Evolutionary conservation across 2,797 vertebrate genomes (phyloP), one percentile per base, ranked within the genome.

Genomic region (Myripristis murdjan): DNA sequence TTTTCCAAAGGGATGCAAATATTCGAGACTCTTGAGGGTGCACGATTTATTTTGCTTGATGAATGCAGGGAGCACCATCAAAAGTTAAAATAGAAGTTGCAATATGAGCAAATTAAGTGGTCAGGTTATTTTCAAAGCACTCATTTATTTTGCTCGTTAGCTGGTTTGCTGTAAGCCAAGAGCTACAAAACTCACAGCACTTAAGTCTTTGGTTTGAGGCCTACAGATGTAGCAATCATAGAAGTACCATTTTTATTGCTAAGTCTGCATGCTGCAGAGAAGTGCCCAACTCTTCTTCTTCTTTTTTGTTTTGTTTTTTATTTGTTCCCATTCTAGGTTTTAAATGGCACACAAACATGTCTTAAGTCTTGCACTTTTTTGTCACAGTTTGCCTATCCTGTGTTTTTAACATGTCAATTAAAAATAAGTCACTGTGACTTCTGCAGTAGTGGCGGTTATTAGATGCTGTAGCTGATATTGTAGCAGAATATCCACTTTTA

Each of bases 1-100:
- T 59, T 35, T 61, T 48, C 1, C 54, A 7, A 63, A 57, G 49
- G 14, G 31, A 28, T 46, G 51, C 16, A 67, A 48, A 70, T 66
- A 60, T 72, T 44, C 52, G 3, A 70, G 31, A 46, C 3, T 47
- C 46, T 22, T 11, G 8, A 37, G 35, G 60, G 26, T 12, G 0
- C 44, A 49, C 16, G 12, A 54, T 20, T 46, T 10, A 35, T 8
- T 0, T 0, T 41, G 1, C 3, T 53, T 54, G 14, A 47, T 63
- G 33, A 64, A 63, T 7, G n/a, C 11, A 28, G 46, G 6, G 44
- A 46, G 33, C 41, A 10, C 9, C n/a, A n/a, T 55, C 22, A 39
- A 2, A 54, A 72, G 59, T 14, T n/a, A n/a, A n/a, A n/a, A n/a
- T n/a, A n/a, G 14, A 16, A 37, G 12, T 18, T 6, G 16, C 44